phyloP scores from a whole-genome alignment of 2,113 vertebrate genomes.

The Ameiurus melas region DNA sequence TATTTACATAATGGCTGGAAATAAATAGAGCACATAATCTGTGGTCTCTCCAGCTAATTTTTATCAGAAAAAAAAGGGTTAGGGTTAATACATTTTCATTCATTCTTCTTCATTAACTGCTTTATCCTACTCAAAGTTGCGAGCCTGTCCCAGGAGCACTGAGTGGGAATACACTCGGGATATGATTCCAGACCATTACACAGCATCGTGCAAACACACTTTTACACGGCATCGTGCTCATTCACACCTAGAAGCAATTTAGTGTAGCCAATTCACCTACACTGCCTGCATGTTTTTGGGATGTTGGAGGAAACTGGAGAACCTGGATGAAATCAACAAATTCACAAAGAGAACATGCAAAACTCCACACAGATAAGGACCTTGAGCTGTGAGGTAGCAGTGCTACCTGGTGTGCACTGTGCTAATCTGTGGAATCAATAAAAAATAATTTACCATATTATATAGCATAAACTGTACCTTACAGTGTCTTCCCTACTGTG shows the following conservation, averaged over 20 bases:
- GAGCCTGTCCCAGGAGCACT: background rate
- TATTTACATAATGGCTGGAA: constrained; percentile 1
- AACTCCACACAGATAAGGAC: background rate
- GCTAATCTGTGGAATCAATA: background rate
- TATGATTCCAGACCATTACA: too few relatives aligned
- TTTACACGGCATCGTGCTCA: background rate
- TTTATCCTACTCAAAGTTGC: background rate
- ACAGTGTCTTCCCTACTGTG: background rate
- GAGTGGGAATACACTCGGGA: background rate
- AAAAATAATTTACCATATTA: background rate
- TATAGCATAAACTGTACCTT: background rate
- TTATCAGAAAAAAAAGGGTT: background rate
- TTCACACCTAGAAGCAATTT: background rate
- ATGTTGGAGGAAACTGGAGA: background rate
- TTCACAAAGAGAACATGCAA: background rate
- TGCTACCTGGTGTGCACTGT: background rate
- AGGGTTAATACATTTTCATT: background rate
- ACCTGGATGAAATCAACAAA: background rate
- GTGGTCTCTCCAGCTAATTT: background rate
- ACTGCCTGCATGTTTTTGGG: background rate
- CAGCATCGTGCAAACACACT: background rate
- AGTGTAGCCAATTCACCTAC: too few relatives aligned
- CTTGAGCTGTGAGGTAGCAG: background rate
- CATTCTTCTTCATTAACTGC: background rate
- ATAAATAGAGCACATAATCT: background rate